Evolutionary conservation across 2,888 invertebrate species (phyloP), one percentile per base, ranked within the genome.

Genomic region (Morpho deidamia): DNA sequence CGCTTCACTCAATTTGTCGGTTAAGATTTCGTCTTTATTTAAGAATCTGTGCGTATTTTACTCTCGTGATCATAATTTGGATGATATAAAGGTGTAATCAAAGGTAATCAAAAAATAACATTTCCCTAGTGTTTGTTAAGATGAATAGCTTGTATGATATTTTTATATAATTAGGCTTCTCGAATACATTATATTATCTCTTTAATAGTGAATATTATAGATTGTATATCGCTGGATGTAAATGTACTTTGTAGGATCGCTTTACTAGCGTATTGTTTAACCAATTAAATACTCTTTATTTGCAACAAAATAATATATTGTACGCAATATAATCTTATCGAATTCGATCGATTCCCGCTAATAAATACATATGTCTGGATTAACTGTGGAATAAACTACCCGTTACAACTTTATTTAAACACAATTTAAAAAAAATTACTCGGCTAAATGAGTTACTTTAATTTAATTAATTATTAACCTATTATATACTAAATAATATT

Each of bases 181-280:
- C 40, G 34, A 48, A 34, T 46, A 41, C 43, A 43, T 40, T 41
- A 46, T 44, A 47, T 56, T 51, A 50, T 32, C 14, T 46, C 35
- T 46, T 52, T 23, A 23, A 23, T 23, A 23, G 23, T 23, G 23
- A 23, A 52, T 39, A 14, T n/a, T n/a, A n/a, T n/a, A n/a, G 11
- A 38, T 44, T 44, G 11, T 45, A 47, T 47, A 50, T 43, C 38
- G 53, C 53, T 51, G 41, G 41, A 46, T 56, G 51, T 59, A 52
- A 38, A 62, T 74, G 71, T 74, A 70, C 63, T 71, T 63, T 66
- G 23, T 23, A 23, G 23, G 23, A 23, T 23, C 23, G 23, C 23
- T 23, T 23, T 23, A 23, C 5, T n/a, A n/a, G n/a, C 2, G 9
- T 8, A 45, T 14, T 8, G 5, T 14, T 23, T 37, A 12, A 12